phyloP scores from a whole-genome alignment of 2,888 invertebrate species.

The Rutpela maculata region DNA sequence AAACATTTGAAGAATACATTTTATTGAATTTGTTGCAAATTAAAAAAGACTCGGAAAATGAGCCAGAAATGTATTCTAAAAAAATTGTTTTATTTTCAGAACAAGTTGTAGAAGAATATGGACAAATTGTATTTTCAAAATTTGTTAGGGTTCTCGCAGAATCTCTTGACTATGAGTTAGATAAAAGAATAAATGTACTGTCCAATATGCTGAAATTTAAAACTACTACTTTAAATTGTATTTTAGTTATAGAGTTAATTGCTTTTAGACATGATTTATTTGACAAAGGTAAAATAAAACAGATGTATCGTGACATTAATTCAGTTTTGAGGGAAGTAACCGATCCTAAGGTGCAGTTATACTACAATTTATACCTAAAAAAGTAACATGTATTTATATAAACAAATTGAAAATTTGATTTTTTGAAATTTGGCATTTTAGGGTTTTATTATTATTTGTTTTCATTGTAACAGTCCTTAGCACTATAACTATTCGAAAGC shows the following conservation, averaged over 20 bases:
- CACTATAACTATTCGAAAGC: no score
- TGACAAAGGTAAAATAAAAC: neutral
- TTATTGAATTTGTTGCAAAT: slow-evolving; percentile 21
- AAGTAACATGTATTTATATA: neutral
- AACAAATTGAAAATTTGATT: no score
- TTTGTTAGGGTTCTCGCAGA: slow-evolving; percentile 2
- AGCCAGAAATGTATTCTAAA: neutral
- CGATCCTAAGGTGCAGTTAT: slow-evolving; percentile 7
- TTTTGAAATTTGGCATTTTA: no score
- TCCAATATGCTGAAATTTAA: slow-evolving; percentile 21
- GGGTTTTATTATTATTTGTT: no score
- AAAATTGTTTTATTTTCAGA: slow-evolving; percentile 25
- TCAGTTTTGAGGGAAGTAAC: slow-evolving; percentile 1
- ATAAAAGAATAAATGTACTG: neutral
- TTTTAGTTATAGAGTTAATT: slow-evolving; percentile 26
- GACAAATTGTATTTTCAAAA: slow-evolving; percentile 10
- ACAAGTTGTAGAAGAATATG: slow-evolving; percentile 1
- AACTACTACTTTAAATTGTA: no score
- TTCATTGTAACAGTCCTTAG: no score
- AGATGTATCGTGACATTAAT: no score
- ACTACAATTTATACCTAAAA: slow-evolving; percentile 24
- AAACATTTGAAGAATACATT: slow-evolving; percentile 14
- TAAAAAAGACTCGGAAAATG: slow-evolving; percentile 1
- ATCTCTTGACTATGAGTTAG: neutral
- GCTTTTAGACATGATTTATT: neutral